phyloP scores from a whole-genome alignment of 2,113 vertebrate genomes.

The Neoarius graeffei region DNA sequence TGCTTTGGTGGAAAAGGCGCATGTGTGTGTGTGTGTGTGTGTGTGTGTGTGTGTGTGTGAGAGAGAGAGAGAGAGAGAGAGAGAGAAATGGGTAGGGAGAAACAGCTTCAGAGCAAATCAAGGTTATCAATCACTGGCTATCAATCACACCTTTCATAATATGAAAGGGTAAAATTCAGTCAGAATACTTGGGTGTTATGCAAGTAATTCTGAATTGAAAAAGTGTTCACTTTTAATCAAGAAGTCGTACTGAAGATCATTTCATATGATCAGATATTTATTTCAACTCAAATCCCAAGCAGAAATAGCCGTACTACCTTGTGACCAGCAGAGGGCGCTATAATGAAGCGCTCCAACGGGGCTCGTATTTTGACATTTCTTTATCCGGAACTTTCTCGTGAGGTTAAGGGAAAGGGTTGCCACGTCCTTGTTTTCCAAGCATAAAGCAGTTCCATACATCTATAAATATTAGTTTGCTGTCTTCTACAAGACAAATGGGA shows the following conservation, averaged over 20 bases:
- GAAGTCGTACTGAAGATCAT: not conserved
- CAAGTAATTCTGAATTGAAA: not conserved
- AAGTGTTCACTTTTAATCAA: not conserved
- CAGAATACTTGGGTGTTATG: not conserved
- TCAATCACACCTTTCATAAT: not conserved
- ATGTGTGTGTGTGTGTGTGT: no score
- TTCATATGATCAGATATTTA: not conserved
- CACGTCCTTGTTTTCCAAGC: not conserved
- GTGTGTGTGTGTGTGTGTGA: no score
- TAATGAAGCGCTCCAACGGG: not conserved
- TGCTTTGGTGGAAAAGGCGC: no score
- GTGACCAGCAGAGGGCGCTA: constrained; percentile 33
- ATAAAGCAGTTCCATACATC: not conserved
- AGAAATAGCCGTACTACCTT: not conserved
- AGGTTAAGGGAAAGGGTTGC: not conserved
- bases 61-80: no score
- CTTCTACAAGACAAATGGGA: not conserved
- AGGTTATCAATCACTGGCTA: no score
- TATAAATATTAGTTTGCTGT: not conserved
- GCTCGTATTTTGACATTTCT: constrained; percentile 44
- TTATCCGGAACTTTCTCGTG: not conserved
- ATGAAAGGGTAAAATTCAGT: not conserved
- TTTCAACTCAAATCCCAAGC: not conserved
- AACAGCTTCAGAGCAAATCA: no score
- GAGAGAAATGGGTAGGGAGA: no score